Conservation (phyloP, 2,888 invertebrate species). For the Cataglyphis rosenhaueri region DNA sequence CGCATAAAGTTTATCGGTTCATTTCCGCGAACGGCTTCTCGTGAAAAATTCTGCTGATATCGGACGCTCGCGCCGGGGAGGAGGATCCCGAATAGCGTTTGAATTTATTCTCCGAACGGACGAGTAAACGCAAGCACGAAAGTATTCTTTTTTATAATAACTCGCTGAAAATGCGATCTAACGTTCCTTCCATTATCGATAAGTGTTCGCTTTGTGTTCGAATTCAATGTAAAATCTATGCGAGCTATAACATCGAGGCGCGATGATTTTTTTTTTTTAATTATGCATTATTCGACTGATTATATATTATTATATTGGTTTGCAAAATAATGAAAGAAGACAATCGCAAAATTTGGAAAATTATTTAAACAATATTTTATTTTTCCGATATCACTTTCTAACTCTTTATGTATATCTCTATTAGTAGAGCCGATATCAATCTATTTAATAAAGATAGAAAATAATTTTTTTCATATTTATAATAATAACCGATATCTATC, state of each 20-base stretch:
- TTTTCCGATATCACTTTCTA: neutral
- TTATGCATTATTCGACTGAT: neutral
- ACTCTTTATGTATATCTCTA: neutral
- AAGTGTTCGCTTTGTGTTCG: neutral
- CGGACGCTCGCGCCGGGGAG: conserved; percentile 22
- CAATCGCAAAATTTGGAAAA: neutral
- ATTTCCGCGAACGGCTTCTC: conserved; percentile 47
- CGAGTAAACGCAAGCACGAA: neutral
- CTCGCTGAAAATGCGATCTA: conserved; percentile 34
- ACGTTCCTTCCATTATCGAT: conserved; percentile 24
- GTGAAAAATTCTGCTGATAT: conserved; percentile 54
- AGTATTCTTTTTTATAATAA: conserved; percentile 29
- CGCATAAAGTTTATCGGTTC: conserved; percentile 57
- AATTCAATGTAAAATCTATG: conserved; percentile 31
- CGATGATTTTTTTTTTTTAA: neutral
- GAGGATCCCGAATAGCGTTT: conserved; percentile 40
- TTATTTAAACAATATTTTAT: neutral
- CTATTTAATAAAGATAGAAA: neutral
- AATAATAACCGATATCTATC: neutral
- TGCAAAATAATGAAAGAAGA: neutral
- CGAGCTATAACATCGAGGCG: neutral
- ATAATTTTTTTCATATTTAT: neutral
- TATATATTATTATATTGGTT: neutral
- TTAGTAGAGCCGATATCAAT: neutral
- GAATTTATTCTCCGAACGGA: conserved; percentile 38